Base-by-base conservation (phyloP, 2,113 vertebrate genomes). In the Spea bombifrons region DNA sequence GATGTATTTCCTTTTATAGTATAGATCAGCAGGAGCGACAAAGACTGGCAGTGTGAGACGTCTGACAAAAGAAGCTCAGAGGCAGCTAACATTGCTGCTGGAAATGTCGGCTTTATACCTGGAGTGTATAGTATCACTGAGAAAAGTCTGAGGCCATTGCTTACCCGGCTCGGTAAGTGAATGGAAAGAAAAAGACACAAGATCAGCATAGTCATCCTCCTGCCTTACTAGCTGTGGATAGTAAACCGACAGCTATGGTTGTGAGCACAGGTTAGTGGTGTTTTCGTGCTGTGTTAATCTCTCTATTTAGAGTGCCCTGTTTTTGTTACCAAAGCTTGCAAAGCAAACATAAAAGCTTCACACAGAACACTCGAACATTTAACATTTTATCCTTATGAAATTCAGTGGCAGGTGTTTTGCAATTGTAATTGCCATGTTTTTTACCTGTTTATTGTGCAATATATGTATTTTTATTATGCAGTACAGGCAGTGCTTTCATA, bases 1-100 rank as follows among this genome's bases (percentile, higher is more conserved):
- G 48, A 74, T 61, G 63, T 66, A 10, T 46, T 47, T 7, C 78
- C 71, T 74, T 80, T 67, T 74, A 70, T 77, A 68, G 64, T 10
- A 12, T 74, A 61, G 46, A 16, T 50, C 64, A 80, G 78, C 65
- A 16, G 65, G 78, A 72, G 71, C 45, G 66, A 4, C 47, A 52
- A 49, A 67, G 43, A 57, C 16, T 50, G 65, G 50, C 65, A 68
- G 53, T 8, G 17, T 67, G 65, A 59, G 71, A 13, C 68, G 64
- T 16, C 68, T 50, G 43, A 80, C 78, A 80, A 80, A 68, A 66
- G 76, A 72, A 9, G 64, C 71, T 67, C 44, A 48, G 71, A 48
- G 52, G 53, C 69, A 13, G 59, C 10, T 71, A n/a, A 55, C 57
- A 17, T 12, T 50, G 67, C 68, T 66, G 63, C 46, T 67, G 64